A percentile compares a stretch with the other conserved stretches of the same genome.
These are phyloP conservation scores for Epizoanthus scotinus DNA, from an alignment of 92 coral and sea anemone genomes.

Conservation along the genomic window DNA sequence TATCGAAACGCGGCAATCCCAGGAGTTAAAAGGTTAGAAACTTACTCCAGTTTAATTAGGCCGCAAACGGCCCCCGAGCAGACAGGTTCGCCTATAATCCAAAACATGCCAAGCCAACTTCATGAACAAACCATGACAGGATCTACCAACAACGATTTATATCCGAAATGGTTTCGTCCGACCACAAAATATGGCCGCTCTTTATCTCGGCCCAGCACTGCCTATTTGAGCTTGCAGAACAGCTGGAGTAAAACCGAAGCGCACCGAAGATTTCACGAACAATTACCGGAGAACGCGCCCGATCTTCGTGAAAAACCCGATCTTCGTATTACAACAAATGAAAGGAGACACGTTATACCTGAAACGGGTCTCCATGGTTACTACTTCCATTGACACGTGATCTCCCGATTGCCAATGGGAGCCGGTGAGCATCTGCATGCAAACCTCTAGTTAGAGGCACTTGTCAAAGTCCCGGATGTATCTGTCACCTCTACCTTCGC, in stretches of 20 bases:
- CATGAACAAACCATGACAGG: constrained; percentile 76
- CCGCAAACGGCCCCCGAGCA: constrained; percentile 87
- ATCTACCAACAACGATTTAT: constrained; percentile 69
- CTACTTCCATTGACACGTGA: constrained; percentile 66
- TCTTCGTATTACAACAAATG: constrained; percentile 91
- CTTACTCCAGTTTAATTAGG: constrained; percentile 39
- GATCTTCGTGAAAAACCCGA: constrained; percentile 96
- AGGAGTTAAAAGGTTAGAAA: constrained; percentile 13
- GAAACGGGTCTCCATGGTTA: constrained; percentile 93
- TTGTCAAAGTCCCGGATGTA: no score
- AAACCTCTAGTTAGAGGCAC: no score
- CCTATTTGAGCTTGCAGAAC: constrained; percentile 69
- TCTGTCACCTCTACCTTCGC: no score
- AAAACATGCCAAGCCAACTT: constrained; percentile 77
- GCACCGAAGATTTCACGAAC: constrained; percentile 83
- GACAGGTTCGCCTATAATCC: constrained; percentile 63
- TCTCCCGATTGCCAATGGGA: no score
- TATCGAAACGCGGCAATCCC: constrained; percentile 34
- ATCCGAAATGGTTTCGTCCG: constrained; percentile 87
- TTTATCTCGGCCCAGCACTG: constrained; percentile 70
- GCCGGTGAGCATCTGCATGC: no score
- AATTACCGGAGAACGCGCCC: constrained; percentile 94
- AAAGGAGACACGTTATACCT: constrained; percentile 86
- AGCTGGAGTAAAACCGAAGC: constrained; percentile 87
- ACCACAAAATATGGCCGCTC: constrained; percentile 33